Evolutionary conservation across 2,113 vertebrate genomes (phyloP).

Genomic region (Hemiscyllium ocellatum): DNA sequence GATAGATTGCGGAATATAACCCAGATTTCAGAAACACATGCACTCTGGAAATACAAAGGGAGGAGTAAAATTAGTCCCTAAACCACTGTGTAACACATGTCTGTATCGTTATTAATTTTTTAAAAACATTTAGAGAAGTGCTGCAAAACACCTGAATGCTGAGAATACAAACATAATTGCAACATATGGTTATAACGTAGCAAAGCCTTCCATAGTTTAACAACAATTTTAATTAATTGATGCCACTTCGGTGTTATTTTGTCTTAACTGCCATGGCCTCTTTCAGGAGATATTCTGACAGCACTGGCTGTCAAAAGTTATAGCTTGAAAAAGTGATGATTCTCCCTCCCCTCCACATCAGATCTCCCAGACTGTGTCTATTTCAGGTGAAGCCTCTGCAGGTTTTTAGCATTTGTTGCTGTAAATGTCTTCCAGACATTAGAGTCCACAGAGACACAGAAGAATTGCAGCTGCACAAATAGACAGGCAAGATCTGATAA

Average conservation of each 20-base stretch:
- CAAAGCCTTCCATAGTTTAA: neutral
- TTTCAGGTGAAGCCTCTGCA: neutral
- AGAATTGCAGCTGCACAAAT: neutral
- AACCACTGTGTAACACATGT: neutral
- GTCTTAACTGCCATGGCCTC: no score
- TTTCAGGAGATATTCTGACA: neutral
- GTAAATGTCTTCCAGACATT: neutral
- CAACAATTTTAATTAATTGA: neutral
- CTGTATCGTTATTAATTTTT: neutral
- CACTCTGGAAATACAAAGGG: no score
- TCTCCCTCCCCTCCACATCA: neutral
- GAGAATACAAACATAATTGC: neutral
- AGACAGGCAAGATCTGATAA: neutral
- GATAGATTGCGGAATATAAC: neutral
- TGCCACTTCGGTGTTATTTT: neutral
- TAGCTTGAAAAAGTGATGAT: neutral
- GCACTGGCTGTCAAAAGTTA: neutral
- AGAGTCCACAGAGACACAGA: neutral
- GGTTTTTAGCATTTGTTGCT: neutral
- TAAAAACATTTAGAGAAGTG: neutral
- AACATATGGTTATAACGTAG: neutral
- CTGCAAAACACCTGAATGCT: neutral
- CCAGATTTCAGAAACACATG: neutral
- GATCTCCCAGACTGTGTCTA: neutral
- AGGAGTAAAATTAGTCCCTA: neutral